Evolutionary conservation across 2,888 invertebrate genomes (phyloP).

Genomic region (Ophion costatus): DNA sequence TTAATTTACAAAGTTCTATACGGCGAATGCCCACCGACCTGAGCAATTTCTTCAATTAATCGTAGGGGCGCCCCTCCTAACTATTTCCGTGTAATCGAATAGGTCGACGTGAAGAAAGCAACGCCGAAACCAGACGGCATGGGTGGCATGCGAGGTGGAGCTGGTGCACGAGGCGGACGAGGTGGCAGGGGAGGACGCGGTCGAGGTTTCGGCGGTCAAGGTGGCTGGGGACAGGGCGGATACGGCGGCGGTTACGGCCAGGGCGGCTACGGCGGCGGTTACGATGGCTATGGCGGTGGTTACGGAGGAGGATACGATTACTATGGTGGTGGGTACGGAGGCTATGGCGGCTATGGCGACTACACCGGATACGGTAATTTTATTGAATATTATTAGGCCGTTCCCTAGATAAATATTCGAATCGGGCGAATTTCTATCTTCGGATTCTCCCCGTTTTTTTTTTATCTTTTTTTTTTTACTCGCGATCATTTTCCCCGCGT

Average conservation of each 20-base stretch:
- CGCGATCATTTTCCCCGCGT: background rate
- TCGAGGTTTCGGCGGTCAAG: slow-evolving; percentile 83
- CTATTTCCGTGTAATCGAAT: background rate
- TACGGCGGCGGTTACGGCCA: slow-evolving; percentile 89
- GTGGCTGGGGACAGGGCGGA: slow-evolving; percentile 86
- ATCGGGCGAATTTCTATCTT: slow-evolving; percentile 39
- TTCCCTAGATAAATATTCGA: slow-evolving; percentile 50
- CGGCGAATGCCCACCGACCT: too few species aligned
- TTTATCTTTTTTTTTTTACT: slow-evolving; percentile 21
- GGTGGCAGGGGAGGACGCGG: slow-evolving; percentile 88
- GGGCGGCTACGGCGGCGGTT: slow-evolving; percentile 88
- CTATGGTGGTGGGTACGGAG: slow-evolving; percentile 89
- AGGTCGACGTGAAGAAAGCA: slow-evolving; percentile 97
- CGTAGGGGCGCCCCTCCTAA: too few species aligned
- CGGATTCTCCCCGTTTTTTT: slow-evolving; percentile 56
- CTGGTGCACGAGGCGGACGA: slow-evolving; percentile 88
- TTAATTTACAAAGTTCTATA: too few species aligned
- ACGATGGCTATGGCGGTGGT: slow-evolving; percentile 91
- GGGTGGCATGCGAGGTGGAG: slow-evolving; percentile 87
- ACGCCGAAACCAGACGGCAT: slow-evolving; percentile 94
- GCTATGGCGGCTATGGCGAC: slow-evolving; percentile 92
- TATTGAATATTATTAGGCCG: slow-evolving; percentile 83
- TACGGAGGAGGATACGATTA: slow-evolving; percentile 83
- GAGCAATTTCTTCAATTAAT: too few species aligned
- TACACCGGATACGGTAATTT: slow-evolving; percentile 93